Conservation (phyloP, 2,797 vertebrate species). For the Chromis chromis region DNA sequence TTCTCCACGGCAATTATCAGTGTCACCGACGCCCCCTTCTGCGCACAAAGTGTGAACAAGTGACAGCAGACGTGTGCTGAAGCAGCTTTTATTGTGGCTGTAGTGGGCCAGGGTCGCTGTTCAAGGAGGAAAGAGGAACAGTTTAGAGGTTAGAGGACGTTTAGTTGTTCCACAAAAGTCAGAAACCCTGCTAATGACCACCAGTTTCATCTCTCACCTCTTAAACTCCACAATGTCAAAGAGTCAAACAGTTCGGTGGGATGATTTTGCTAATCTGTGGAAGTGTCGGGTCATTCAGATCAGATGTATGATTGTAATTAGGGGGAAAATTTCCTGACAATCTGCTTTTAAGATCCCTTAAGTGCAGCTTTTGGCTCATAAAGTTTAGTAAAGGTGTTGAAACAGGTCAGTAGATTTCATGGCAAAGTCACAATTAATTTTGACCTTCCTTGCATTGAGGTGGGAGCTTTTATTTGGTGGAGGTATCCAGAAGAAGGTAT, state of each 20-base stretch:
- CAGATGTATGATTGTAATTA: neutral
- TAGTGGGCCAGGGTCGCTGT: too few relatives aligned
- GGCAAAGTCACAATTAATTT: neutral
- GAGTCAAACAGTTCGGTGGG: neutral
- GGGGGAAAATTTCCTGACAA: too few relatives aligned
- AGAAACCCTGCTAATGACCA: too few relatives aligned
- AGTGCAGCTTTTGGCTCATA: neutral
- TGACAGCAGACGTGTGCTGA: constrained; percentile 17
- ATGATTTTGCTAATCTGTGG: neutral
- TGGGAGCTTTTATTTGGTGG: too few relatives aligned
- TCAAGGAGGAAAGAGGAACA: neutral
- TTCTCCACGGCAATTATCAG: constrained; percentile 53
- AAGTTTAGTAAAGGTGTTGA: neutral
- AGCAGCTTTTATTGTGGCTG: neutral
- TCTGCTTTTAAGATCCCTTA: neutral
- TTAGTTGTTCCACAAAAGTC: too few relatives aligned
- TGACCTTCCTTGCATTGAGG: too few relatives aligned
- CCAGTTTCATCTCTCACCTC: too few relatives aligned
- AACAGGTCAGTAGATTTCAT: neutral
- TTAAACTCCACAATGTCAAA: too few relatives aligned
- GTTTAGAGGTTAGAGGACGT: neutral
- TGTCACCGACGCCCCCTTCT: constrained; percentile 38
- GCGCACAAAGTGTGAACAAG: constrained; percentile 35
- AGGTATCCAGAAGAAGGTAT: too few relatives aligned
- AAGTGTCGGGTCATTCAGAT: neutral